Evolutionary conservation across 2,888 invertebrate genomes (phyloP).

Genomic region (Prosapia bicincta): DNA sequence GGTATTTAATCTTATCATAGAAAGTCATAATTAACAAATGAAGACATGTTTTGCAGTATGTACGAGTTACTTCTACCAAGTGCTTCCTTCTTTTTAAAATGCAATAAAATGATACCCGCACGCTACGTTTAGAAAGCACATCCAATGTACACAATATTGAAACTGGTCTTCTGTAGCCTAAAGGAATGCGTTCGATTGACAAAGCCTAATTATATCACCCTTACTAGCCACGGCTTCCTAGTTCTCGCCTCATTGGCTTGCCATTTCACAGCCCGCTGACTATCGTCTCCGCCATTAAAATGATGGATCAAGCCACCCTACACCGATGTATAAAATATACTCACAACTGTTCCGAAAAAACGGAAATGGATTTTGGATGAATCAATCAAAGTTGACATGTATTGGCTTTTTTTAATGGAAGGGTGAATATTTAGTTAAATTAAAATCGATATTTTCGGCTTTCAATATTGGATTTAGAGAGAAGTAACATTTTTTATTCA

Average conservation of each 20-base stretch:
- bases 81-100: no score
- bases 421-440: not conserved
- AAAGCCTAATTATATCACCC: not conserved
- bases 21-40: no score
- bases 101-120: no score
- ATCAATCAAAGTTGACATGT: constrained; percentile 2
- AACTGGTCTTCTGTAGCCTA: not conserved
- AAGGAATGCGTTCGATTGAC: not conserved
- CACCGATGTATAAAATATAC: not conserved
- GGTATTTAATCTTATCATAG: no score
- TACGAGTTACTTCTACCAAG: no score
- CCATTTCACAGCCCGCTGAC: constrained; percentile 17
- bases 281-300: constrained; percentile 1
- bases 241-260: constrained; percentile 23
- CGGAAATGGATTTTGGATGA: not conserved
- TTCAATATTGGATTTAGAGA: not conserved
- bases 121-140: no score
- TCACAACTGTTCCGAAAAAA: not conserved
- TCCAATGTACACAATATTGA: not conserved
- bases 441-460: not conserved
- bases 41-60: no score
- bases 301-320: not conserved
- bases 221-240: not conserved
- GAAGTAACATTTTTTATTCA: not conserved
- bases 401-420: not conserved